Conservation (phyloP, 2,888 invertebrate species). For the Pachycephus smyrnensis region DNA sequence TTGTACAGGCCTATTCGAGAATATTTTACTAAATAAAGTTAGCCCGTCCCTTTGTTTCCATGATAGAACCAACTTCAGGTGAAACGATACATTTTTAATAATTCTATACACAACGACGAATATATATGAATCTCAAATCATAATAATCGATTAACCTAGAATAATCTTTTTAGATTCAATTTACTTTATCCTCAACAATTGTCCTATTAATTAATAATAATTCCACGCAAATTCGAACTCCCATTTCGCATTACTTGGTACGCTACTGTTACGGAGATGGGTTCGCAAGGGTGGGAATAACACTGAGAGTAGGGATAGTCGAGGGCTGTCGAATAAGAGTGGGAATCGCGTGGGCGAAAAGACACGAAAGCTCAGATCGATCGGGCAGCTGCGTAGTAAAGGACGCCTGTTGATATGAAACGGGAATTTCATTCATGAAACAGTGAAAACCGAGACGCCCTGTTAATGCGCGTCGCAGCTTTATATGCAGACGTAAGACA, state of each 20-base stretch:
- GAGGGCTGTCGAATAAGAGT: background rate
- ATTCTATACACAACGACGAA: background rate
- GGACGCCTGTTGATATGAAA: constrained; percentile 55
- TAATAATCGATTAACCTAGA: background rate
- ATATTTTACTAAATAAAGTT: background rate
- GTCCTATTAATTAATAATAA: background rate
- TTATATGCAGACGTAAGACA: background rate
- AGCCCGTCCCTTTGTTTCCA: background rate
- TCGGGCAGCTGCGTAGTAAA: constrained; percentile 42
- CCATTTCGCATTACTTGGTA: background rate
- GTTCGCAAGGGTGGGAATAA: background rate
- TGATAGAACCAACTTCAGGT: background rate
- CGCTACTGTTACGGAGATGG: background rate
- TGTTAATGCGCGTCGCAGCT: background rate
- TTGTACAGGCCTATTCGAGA: background rate
- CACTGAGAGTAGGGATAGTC: background rate
- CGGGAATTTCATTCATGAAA: constrained; percentile 55
- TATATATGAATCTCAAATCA: background rate
- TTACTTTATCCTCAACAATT: background rate
- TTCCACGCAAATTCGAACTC: background rate
- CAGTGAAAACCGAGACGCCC: constrained; percentile 10
- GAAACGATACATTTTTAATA: no score
- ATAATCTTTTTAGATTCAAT: background rate
- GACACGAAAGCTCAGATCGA: background rate
- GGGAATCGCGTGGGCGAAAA: constrained; percentile 1